Conservation (phyloP, 2,888 invertebrate species). For the Hemithea aestivaria region DNA sequence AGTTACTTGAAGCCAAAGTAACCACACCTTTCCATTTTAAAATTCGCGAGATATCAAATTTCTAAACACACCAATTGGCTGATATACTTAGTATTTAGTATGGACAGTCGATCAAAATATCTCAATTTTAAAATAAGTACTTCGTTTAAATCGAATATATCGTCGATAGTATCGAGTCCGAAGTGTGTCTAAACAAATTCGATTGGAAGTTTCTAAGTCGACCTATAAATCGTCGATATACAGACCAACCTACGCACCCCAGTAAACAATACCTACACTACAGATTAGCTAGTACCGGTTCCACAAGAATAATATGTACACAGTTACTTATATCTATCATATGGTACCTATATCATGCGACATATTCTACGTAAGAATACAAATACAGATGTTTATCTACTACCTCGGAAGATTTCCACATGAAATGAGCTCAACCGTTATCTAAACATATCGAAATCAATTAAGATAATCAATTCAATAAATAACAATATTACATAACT, state of each 20-base stretch:
- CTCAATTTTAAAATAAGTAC: too few species aligned
- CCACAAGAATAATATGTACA: constrained; percentile 40
- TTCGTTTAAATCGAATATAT: too few species aligned
- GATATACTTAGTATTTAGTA: too few species aligned
- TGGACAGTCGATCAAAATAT: too few species aligned
- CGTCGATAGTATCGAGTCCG: too few species aligned
- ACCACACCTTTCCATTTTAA: too few species aligned
- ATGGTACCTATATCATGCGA: too few species aligned
- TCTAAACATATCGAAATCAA: neutral
- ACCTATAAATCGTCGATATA: constrained; percentile 24
- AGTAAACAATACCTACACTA: constrained; percentile 55
- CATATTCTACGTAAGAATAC: constrained; percentile 44
- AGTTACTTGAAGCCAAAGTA: too few species aligned
- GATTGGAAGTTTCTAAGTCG: constrained; percentile 6
- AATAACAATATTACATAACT: constrained; percentile 12
- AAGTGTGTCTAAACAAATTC: too few species aligned
- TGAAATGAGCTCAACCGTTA: constrained; percentile 38
- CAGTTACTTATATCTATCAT: constrained; percentile 35
- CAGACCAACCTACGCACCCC: constrained; percentile 43
- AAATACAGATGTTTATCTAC: constrained; percentile 57
- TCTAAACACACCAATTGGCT: too few species aligned
- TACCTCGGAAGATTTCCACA: constrained; percentile 35
- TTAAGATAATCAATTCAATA: neutral
- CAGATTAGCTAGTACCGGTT: constrained; percentile 29
- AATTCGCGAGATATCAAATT: too few species aligned